Evolutionary conservation across 1,140 invertebrate genomes (phyloP).

Genomic region (Hyposmocoma kahamanoa): DNA sequence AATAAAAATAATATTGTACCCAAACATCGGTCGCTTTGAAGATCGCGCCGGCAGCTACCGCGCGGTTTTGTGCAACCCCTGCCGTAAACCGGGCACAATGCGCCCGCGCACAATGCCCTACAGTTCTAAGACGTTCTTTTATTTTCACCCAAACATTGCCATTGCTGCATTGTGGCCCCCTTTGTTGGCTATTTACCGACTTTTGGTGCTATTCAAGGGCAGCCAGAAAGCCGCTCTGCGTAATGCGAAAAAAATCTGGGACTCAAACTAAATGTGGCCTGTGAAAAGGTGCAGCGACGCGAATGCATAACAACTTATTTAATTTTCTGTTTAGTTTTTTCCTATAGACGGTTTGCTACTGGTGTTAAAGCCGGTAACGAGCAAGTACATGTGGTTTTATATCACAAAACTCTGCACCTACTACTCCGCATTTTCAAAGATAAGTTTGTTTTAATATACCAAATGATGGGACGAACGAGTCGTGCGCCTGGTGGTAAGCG

Average conservation of each 20-base stretch:
- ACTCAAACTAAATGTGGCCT: slow-evolving; percentile 26
- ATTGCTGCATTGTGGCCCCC: slow-evolving; percentile 52
- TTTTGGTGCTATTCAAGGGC: slow-evolving; percentile 54
- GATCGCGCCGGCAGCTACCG: slow-evolving; percentile 44
- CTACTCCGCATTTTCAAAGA: no score
- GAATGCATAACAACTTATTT: slow-evolving; percentile 42
- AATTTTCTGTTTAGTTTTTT: slow-evolving; percentile 18
- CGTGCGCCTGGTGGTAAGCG: no score
- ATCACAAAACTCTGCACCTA: no score
- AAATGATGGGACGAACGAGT: no score
- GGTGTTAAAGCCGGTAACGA: not conserved
- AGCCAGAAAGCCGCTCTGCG: slow-evolving; percentile 25
- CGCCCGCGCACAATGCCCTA: slow-evolving; percentile 40
- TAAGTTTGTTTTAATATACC: no score
- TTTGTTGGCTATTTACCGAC: slow-evolving; percentile 65
- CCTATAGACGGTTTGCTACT: slow-evolving; percentile 11
- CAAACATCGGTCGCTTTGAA: slow-evolving; percentile 52
- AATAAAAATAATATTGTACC: slow-evolving; percentile 67
- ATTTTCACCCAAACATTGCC: slow-evolving; percentile 65
- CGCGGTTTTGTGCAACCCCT: slow-evolving; percentile 57
- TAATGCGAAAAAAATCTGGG: slow-evolving; percentile 36
- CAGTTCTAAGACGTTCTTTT: slow-evolving; percentile 54
- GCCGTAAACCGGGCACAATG: slow-evolving; percentile 40
- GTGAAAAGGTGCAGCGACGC: slow-evolving; percentile 41
- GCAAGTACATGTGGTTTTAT: no score